phyloP scores from a whole-genome alignment of 2,888 invertebrate species.

The Mythimna albipuncta region DNA sequence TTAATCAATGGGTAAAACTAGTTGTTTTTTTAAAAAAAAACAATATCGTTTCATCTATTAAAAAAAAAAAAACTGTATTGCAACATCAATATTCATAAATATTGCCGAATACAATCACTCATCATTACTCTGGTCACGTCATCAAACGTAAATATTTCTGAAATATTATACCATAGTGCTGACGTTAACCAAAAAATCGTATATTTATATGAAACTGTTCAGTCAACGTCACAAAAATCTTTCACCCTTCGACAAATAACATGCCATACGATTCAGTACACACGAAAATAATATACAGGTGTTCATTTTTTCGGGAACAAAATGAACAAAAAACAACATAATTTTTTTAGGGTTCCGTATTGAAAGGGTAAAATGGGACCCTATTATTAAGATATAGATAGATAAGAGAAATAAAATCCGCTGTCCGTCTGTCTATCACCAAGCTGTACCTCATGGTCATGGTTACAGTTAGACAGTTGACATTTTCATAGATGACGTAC shows the following conservation, averaged over 20 bases:
- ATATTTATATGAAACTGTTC: slow-evolving; percentile 29
- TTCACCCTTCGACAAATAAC: slow-evolving; percentile 45
- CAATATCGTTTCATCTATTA: not conserved
- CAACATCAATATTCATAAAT: not conserved
- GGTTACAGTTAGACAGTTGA: too few species aligned
- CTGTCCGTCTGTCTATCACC: too few species aligned
- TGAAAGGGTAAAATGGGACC: too few species aligned
- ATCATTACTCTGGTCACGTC: not conserved
- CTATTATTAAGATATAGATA: too few species aligned
- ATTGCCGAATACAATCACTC: not conserved
- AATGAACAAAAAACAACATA: slow-evolving; percentile 21
- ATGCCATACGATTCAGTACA: slow-evolving; percentile 36
- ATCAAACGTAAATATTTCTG: slow-evolving; percentile 2
- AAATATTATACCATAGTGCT: not conserved
- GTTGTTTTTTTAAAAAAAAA: not conserved
- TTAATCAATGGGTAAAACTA: not conserved
- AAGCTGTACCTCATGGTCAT: too few species aligned
- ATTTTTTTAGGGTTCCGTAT: not conserved
- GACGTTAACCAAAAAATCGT: slow-evolving; percentile 14
- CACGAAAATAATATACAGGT: slow-evolving; percentile 35
- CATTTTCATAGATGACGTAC: too few species aligned
- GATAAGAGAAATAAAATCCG: too few species aligned
- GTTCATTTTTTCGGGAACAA: slow-evolving; percentile 9
- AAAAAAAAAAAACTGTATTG: not conserved
- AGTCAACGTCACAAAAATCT: slow-evolving; percentile 44